Conservation (phyloP, 2,888 invertebrate species). For the Scelioninae gen. 2 region DNA sequence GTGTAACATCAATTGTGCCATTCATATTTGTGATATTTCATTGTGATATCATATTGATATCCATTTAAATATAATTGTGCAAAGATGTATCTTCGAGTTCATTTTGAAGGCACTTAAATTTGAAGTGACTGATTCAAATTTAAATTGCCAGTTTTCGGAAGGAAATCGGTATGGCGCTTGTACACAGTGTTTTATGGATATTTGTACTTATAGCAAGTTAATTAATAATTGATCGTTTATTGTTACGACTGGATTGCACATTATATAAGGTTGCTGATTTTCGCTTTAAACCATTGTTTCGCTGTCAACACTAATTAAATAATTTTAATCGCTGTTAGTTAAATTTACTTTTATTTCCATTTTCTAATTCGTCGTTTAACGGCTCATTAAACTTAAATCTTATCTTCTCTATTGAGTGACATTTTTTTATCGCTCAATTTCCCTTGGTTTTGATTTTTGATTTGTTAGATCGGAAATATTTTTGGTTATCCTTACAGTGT, state of each 20-base stretch:
- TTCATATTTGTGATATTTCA: too few relatives aligned
- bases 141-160: neutral
- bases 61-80: too few relatives aligned
- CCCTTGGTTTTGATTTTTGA: too few relatives aligned
- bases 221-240: conserved; percentile 21
- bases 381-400: neutral
- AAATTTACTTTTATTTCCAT: neutral
- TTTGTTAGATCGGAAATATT: too few relatives aligned
- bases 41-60: too few relatives aligned
- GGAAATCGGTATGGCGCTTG: too few relatives aligned
- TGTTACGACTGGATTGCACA: conserved; percentile 17
- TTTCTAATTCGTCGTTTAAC: conserved; percentile 6
- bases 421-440: too few relatives aligned
- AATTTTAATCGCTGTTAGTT: conserved; percentile 8
- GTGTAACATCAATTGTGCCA: too few relatives aligned
- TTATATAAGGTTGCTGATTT: conserved; percentile 21
- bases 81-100: conserved; percentile 5
- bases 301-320: conserved; percentile 13
- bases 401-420: conserved; percentile 2
- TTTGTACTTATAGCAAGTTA: conserved; percentile 30
- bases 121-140: too few relatives aligned
- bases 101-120: conserved; percentile 1
- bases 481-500: too few relatives aligned
- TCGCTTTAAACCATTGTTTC: conserved; percentile 2
- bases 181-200: conserved; percentile 18